Evolutionary conservation across 2,888 invertebrate genomes (phyloP).

Genomic region (Pimpla rufipes): DNA sequence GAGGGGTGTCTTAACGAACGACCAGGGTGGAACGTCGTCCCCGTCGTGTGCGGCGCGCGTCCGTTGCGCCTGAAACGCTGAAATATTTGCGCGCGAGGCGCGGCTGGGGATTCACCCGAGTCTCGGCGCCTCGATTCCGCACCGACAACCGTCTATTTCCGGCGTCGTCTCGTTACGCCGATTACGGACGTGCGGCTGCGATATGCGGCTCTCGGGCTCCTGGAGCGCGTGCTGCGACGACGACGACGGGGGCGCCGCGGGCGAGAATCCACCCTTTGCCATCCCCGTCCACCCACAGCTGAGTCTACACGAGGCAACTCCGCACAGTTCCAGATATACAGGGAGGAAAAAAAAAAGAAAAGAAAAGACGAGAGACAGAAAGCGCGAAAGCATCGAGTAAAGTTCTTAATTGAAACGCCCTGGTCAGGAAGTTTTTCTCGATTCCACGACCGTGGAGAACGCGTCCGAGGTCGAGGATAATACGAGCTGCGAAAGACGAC

Average conservation of each 20-base stretch:
- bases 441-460: neutral
- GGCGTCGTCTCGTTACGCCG: slow-evolving; percentile 64
- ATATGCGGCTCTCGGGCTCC: neutral
- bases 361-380: neutral
- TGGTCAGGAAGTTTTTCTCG: neutral
- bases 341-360: neutral
- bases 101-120: slow-evolving; percentile 39
- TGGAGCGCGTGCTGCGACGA: neutral
- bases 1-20: slow-evolving; percentile 31
- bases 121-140: slow-evolving; percentile 22
- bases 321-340: neutral
- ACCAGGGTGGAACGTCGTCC: neutral
- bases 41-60: neutral
- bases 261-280: slow-evolving; percentile 6
- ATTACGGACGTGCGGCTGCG: slow-evolving; percentile 59
- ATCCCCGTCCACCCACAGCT: neutral
- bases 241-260: neutral
- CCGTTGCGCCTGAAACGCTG: slow-evolving; percentile 16
- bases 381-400: slow-evolving; percentile 17
- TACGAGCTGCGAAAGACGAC: slow-evolving; percentile 10
- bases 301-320: neutral
- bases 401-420: slow-evolving; percentile 32
- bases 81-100: slow-evolving; percentile 68
- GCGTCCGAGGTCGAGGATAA: slow-evolving; percentile 13
- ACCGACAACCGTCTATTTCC: slow-evolving; percentile 66